Evolutionary conservation across 2,888 invertebrate genomes (phyloP).

Genomic region (Diplolepis rosae): DNA sequence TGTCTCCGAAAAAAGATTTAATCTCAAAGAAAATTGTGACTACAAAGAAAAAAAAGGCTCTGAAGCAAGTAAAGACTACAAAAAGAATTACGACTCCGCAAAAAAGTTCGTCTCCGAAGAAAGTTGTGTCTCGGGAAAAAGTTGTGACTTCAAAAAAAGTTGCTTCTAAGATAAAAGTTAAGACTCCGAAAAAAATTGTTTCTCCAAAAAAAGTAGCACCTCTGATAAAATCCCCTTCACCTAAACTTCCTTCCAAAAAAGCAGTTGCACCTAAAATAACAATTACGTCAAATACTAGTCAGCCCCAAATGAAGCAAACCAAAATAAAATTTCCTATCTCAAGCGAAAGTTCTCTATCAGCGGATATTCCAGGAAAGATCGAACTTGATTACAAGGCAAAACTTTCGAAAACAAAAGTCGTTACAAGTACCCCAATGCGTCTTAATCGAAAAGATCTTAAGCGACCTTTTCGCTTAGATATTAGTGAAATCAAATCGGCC

Average conservation of each 20-base stretch:
- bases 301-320: not conserved
- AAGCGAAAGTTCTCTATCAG: not conserved
- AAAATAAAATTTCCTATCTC: not conserved
- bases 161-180: not conserved
- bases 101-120: too few species aligned
- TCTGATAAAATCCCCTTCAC: not conserved
- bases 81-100: not conserved
- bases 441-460: not conserved
- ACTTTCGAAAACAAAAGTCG: not conserved
- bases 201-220: not conserved
- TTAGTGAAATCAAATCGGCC: not conserved
- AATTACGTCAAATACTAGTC: not conserved
- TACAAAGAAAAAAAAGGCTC: not conserved
- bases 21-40: too few species aligned
- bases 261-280: not conserved
- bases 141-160: not conserved
- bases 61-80: not conserved
- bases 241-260: not conserved
- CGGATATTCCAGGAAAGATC: not conserved
- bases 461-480: not conserved
- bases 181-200: not conserved
- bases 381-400: not conserved
- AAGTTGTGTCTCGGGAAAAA: not conserved
- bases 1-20: too few species aligned
- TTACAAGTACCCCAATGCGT: not conserved